Evolutionary conservation across 2,888 invertebrate genomes (phyloP).

Genomic region (Drosophila basisetae): DNA sequence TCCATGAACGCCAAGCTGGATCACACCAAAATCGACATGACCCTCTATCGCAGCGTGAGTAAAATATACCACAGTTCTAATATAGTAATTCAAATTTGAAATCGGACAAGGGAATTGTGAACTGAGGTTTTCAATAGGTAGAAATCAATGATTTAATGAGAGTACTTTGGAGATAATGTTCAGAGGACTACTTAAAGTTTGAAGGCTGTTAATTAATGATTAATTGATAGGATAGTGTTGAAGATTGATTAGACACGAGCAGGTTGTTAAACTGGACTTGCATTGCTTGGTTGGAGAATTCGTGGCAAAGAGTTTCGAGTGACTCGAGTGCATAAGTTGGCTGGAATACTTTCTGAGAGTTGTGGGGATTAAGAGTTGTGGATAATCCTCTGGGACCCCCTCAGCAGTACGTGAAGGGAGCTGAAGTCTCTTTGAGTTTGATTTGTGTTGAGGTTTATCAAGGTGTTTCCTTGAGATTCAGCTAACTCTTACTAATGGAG

Average conservation of each 20-base stretch:
- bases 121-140: too few relatives aligned
- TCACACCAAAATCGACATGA: conserved; percentile 88
- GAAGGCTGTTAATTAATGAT: neutral
- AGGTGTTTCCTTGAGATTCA: neutral
- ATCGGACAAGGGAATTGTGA: neutral
- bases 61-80: neutral
- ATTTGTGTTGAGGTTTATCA: neutral
- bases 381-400: neutral
- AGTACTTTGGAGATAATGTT: too few relatives aligned
- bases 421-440: neutral
- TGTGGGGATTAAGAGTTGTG: neutral
- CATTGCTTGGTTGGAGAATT: neutral
- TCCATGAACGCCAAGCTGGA: conserved; percentile 89
- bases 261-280: neutral
- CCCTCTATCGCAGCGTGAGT: conserved; percentile 86
- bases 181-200: neutral
- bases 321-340: too few relatives aligned
- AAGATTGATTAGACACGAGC: neutral
- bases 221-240: neutral
- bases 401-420: neutral
- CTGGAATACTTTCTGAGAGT: neutral
- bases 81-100: neutral
- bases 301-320: neutral
- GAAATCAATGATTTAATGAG: too few relatives aligned
- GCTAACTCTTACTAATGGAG: neutral